Base-by-base conservation (phyloP, 2,888 invertebrate species). In the Tachina lurida region DNA sequence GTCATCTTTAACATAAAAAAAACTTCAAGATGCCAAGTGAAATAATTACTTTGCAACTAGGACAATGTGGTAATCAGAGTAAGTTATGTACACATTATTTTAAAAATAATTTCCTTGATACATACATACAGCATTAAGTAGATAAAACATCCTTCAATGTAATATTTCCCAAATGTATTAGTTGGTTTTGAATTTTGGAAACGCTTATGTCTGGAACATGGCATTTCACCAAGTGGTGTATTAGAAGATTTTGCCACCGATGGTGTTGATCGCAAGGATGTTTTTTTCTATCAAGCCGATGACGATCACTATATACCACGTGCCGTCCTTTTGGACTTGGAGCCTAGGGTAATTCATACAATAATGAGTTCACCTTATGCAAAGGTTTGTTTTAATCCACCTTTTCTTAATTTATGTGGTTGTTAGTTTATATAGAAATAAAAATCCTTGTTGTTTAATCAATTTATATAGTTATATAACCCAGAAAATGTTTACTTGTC, bases 171-270 rank as follows among this genome's bases (percentile, higher is more conserved):
- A 31, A 49, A 45, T 60, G 19, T 31, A 93, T 62, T 89, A 96
- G 96, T 98, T 94, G 99, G 99, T 47, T 99, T 99, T 93, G 99
- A 99, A 93, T 99, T 99, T 94, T 99, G 99, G 99, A 99, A 99
- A 92, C 97, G 98, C 90, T 93, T 99, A 73, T 99, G 99, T 92
- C 95, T 97, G 73, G 99, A 99, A 91, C 99, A 99, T 94, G 99
- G 98, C 1, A 99, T 99, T 89, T 98, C 97, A 90, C 97, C 98
- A 1, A 98, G 97, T 92, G 99, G 99, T n/a, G 98, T 98, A 84
- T 93, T 99, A 82, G 98, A 98, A 92, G 97, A 98, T 88, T 92
- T 91, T 58, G 98, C 98, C 0, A 97, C 97, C 1, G 98, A 98
- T 91, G 98, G 98, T 13, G 95, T 96, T 3, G 99, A 99, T 92